Evolutionary conservation across 53 echinoderm and acorn worm species (phyloP).

Genomic region (Glandiceps talaboti): DNA sequence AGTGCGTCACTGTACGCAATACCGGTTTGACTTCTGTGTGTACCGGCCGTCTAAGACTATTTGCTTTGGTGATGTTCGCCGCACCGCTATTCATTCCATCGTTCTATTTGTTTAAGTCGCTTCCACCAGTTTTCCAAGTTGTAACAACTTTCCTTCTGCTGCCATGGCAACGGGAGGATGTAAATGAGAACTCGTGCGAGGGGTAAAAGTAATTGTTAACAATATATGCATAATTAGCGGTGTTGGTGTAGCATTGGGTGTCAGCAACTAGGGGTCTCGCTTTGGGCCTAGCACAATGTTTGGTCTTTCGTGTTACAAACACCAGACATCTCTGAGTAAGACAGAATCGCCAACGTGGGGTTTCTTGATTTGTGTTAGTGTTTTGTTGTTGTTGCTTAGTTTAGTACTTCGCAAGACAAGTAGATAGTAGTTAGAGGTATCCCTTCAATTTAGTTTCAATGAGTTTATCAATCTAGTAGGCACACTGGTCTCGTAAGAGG

Average conservation of each 20-base stretch:
- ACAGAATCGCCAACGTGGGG: too few species aligned
- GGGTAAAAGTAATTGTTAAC: not conserved
- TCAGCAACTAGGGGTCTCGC: not conserved
- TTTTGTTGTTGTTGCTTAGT: too few species aligned
- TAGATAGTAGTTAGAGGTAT: too few species aligned
- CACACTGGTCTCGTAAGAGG: too few species aligned
- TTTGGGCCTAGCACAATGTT: not conserved
- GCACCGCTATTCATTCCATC: not conserved
- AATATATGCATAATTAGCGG: not conserved
- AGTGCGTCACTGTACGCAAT: not conserved
- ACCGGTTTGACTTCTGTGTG: not conserved
- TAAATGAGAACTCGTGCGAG: not conserved
- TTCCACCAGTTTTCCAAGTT: not conserved
- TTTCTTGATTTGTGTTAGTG: too few species aligned
- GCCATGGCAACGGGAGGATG: not conserved
- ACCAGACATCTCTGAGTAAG: too few species aligned
- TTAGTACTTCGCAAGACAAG: too few species aligned
- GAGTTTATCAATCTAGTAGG: too few species aligned
- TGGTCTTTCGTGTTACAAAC: not conserved
- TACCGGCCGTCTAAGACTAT: not conserved
- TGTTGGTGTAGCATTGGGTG: not conserved
- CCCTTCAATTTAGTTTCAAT: too few species aligned
- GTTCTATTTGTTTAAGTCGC: not conserved
- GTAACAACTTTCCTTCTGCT: not conserved
- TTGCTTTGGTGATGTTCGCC: not conserved